A percentile compares a stretch with the other conserved stretches of the same genome.
These are phyloP conservation scores for Sinocyclocheilus grahami DNA, from an alignment of 2,113 vertebrate species.

Conservation along the genomic window DNA sequence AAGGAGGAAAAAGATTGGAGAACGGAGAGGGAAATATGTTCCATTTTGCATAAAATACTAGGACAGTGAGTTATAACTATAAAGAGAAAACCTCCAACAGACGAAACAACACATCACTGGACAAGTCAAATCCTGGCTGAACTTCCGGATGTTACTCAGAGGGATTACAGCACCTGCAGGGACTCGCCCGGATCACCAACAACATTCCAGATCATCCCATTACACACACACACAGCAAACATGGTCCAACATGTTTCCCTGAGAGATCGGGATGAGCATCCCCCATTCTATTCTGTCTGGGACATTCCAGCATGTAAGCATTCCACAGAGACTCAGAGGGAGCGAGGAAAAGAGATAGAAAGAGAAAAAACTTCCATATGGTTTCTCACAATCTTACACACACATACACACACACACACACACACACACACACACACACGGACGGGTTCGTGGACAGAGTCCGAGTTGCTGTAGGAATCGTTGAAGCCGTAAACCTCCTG, in stretches of 20 bases:
- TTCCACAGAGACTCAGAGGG: slow-evolving; percentile 62
- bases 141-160: slow-evolving; percentile 48
- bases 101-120: not conserved
- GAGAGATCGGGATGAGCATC: slow-evolving; percentile 41
- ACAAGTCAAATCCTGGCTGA: slow-evolving; percentile 2
- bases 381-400: slow-evolving; percentile 55
- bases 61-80: slow-evolving; percentile 49
- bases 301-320: slow-evolving; percentile 66
- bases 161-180: slow-evolving; percentile 71
- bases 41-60: slow-evolving; percentile 51
- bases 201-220: slow-evolving; percentile 64
- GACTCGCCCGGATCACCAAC: slow-evolving; percentile 68
- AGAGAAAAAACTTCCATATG: slow-evolving; percentile 62
- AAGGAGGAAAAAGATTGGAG: slow-evolving; percentile 15
- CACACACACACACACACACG: no score
- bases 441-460: slow-evolving; percentile 80
- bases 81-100: not conserved
- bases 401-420: not conserved
- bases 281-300: slow-evolving; percentile 43
- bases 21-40: slow-evolving; percentile 42
- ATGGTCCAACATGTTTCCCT: slow-evolving; percentile 43
- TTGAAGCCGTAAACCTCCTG: slow-evolving; percentile 94
- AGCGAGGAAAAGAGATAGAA: slow-evolving; percentile 17
- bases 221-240: slow-evolving; percentile 47
- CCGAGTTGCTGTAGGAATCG: slow-evolving; percentile 84